Conservation (phyloP, 2,888 invertebrate species). For the Sceliomorpha sp. region DNA sequence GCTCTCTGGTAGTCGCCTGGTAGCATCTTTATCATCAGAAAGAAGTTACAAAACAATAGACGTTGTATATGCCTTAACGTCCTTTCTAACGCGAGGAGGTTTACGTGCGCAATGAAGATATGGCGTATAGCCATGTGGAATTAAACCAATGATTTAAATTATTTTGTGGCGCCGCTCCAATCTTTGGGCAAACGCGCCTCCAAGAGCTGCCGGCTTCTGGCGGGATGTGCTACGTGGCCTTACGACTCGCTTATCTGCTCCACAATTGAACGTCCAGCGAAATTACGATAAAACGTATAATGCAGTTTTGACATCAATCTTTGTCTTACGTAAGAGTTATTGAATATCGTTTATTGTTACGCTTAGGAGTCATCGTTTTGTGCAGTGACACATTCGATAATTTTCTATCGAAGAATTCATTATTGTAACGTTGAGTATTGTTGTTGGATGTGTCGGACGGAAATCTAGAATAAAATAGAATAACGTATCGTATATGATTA, state of each 20-base stretch:
- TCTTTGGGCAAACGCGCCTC: constrained; percentile 2
- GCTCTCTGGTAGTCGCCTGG: constrained; percentile 14
- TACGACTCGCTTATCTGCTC: constrained; percentile 6
- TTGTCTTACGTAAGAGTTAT: too few relatives aligned
- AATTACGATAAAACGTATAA: neutral
- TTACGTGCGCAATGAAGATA: constrained; percentile 27
- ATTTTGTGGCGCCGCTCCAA: constrained; percentile 20
- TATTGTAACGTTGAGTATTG: too few relatives aligned
- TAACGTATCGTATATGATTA: too few relatives aligned
- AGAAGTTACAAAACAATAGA: constrained; percentile 29
- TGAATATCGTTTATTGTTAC: too few relatives aligned
- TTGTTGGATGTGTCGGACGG: too few relatives aligned
- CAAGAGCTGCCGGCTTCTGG: neutral
- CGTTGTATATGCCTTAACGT: constrained; percentile 16
- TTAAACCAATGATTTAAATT: constrained; percentile 43
- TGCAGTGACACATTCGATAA: too few relatives aligned
- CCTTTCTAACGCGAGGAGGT: constrained; percentile 18
- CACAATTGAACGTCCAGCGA: constrained; percentile 1
- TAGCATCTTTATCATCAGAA: constrained; percentile 24
- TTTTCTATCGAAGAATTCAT: too few relatives aligned
- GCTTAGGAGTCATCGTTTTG: too few relatives aligned
- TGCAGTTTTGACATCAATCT: neutral
- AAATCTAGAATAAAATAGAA: too few relatives aligned
- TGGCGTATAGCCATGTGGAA: constrained; percentile 22
- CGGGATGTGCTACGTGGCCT: constrained; percentile 3